These are phyloP conservation scores for Tricholaema leucomelas DNA, from an alignment of 2,113 vertebrate genomes.

Conservation along the genomic window DNA sequence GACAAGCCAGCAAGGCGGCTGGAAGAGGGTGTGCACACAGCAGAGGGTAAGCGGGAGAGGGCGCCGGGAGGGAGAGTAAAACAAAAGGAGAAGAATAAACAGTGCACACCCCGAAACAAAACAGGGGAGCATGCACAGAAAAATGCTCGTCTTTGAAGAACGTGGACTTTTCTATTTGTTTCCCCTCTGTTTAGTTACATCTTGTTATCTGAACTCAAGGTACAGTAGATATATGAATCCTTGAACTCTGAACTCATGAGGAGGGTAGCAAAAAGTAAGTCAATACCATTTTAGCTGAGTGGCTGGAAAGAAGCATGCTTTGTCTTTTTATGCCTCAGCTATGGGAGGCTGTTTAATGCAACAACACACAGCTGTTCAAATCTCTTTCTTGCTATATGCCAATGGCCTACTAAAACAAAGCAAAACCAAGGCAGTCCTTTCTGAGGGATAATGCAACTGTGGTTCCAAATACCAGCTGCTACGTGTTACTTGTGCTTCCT, in stretches of 20 bases:
- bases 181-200: not conserved
- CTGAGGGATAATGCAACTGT: not conserved
- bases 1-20: not conserved
- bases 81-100: constrained; percentile 56
- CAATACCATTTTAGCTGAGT: constrained; percentile 24
- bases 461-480: not conserved
- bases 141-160: constrained; percentile 16
- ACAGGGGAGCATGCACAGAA: constrained; percentile 27
- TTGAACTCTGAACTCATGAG: constrained; percentile 30
- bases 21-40: not conserved
- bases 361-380: constrained; percentile 28
- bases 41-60: not conserved
- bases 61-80: not conserved
- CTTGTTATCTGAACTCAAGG: constrained; percentile 34
- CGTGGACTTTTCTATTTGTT: not conserved
- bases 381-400: not conserved
- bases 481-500: not conserved
- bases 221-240: constrained; percentile 8
- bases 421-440: not conserved
- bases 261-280: constrained; percentile 14
- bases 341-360: constrained; percentile 12
- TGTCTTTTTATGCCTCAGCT: constrained; percentile 33
- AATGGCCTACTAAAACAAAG: constrained; percentile 38
- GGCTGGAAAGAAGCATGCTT: constrained; percentile 16
- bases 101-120: constrained; percentile 44